These are phyloP conservation scores for Stenurella melanura DNA, from an alignment of 2,888 invertebrate genomes.

Conservation along the genomic window DNA sequence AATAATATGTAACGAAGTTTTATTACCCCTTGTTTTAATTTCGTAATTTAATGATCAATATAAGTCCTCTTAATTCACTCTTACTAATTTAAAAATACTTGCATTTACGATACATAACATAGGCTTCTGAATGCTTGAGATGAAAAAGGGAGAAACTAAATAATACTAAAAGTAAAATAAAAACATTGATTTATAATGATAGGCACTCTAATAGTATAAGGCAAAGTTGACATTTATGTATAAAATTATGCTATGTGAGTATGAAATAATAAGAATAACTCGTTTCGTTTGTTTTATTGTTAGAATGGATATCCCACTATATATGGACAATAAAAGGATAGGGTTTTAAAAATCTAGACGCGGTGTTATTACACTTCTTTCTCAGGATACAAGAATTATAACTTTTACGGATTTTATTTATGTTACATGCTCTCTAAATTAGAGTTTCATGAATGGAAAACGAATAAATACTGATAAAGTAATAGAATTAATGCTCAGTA, in stretches of 20 bases:
- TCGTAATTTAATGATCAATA: conserved; percentile 39
- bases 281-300: conserved; percentile 21
- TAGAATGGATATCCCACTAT: conserved; percentile 1
- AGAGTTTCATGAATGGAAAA: background rate
- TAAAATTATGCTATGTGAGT: conserved; percentile 20
- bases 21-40: conserved; percentile 37
- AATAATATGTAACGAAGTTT: conserved; percentile 23
- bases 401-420: background rate
- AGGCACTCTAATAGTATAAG: conserved; percentile 12
- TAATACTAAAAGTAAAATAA: conserved; percentile 27
- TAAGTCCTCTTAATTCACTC: conserved; percentile 32
- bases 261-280: conserved; percentile 11
- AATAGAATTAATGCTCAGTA: background rate
- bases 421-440: conserved; percentile 3
- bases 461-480: background rate
- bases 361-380: background rate
- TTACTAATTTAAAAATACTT: conserved; percentile 18
- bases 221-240: conserved; percentile 27
- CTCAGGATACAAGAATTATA: background rate
- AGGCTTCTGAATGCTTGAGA: background rate
- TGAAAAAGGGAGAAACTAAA: conserved; percentile 1
- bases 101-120: conserved; percentile 19
- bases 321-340: conserved; percentile 12
- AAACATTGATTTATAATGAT: conserved; percentile 29
- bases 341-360: background rate